Conservation (phyloP, 2,113 vertebrate species). For the Heptranchias perlo region DNA sequence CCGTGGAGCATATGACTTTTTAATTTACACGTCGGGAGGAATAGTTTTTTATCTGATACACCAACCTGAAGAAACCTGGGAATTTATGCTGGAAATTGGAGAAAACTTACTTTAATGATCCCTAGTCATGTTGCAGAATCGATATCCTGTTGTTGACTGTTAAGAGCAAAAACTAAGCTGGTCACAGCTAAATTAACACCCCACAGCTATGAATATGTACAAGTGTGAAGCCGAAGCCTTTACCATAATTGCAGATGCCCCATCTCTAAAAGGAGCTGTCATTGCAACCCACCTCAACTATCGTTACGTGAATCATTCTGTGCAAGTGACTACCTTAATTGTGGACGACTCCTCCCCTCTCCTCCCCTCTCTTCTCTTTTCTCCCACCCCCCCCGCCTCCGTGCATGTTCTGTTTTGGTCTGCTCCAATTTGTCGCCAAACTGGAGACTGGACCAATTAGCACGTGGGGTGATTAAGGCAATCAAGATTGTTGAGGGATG, state of each 20-base stretch:
- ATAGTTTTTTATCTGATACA: too few species aligned
- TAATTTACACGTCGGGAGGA: too few species aligned
- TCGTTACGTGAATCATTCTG: neutral
- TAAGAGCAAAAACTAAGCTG: neutral
- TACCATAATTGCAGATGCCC: neutral
- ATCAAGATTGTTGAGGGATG: too few species aligned
- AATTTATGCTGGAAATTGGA: neutral
- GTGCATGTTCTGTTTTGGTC: neutral
- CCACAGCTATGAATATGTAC: neutral
- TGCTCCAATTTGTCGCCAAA: neutral
- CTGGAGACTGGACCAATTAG: neutral
- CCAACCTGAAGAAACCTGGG: neutral
- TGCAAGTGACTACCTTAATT: neutral
- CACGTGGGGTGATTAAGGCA: neutral
- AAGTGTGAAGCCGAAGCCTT: neutral
- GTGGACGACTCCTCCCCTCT: too few species aligned
- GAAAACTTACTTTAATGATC: neutral
- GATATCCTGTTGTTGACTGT: neutral
- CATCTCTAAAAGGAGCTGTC: neutral
- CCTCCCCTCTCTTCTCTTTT: neutral
- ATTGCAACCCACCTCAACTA: neutral
- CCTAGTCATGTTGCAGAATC: neutral
- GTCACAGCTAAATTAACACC: neutral
- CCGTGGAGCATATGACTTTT: too few species aligned
- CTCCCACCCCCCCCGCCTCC: neutral